These are phyloP conservation scores for Acrobasis repandana DNA, from an alignment of 2,888 invertebrate genomes.

Conservation along the genomic window DNA sequence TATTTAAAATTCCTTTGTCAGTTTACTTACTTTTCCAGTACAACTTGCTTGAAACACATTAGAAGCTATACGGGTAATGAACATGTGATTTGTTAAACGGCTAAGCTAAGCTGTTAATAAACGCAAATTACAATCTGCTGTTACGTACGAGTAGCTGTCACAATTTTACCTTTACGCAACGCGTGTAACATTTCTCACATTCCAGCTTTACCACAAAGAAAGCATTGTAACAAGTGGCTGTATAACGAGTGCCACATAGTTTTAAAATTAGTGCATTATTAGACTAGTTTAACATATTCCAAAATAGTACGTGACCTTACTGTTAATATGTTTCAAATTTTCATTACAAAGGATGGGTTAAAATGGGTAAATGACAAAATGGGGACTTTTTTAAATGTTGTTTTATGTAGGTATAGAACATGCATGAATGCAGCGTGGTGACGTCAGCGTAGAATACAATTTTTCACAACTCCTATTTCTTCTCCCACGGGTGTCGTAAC, in stretches of 20 bases:
- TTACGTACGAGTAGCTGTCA: conserved; percentile 16
- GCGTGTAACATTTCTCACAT: conserved; percentile 18
- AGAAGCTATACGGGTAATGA: neutral
- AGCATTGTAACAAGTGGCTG: conserved; percentile 4
- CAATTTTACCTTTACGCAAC: conserved; percentile 17
- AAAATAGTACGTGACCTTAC: neutral
- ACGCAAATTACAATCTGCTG: conserved; percentile 9
- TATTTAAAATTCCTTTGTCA: no score
- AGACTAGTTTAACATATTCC: conserved; percentile 2
- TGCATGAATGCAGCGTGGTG: no score
- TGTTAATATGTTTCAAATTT: neutral
- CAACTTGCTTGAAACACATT: neutral
- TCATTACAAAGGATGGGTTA: neutral
- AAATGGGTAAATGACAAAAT: no score
- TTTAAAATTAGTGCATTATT: neutral
- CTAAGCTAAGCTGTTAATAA: conserved; percentile 10
- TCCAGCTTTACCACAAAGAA: conserved; percentile 12
- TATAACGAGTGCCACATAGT: conserved; percentile 4
- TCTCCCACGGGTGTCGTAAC: no score
- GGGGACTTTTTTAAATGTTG: no score
- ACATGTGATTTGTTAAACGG: conserved; percentile 4
- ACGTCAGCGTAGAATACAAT: no score
- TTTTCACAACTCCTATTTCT: no score
- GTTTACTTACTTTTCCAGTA: no score
- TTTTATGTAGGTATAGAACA: no score